phyloP scores from a whole-genome alignment of 2,113 vertebrate species.

The Riparia riparia region DNA sequence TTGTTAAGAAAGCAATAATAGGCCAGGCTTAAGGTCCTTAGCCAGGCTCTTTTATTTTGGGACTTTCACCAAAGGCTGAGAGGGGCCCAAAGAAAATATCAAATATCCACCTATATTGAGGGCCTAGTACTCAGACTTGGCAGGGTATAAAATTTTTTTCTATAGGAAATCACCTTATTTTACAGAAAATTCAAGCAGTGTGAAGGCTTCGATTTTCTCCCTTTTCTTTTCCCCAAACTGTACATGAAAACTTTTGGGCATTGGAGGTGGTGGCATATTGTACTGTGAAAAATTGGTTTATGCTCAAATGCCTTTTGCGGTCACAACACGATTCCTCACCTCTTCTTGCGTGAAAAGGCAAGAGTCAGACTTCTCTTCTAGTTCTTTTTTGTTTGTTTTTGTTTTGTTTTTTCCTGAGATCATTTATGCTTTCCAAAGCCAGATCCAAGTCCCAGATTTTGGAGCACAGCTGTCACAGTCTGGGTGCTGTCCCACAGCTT shows the following conservation, averaged over 20 bases:
- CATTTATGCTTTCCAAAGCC: not conserved
- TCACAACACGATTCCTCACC: not conserved
- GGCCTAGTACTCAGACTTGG: not conserved
- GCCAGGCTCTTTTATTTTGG: not conserved
- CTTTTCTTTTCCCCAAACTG: not conserved
- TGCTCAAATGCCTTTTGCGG: not conserved
- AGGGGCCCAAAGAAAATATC: constrained; percentile 5
- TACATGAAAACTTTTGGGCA: not conserved
- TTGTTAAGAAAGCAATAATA: constrained; percentile 42
- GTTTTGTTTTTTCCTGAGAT: not conserved
- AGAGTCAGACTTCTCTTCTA: not conserved
- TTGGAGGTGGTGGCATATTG: not conserved
- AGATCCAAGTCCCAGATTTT: rapidly evolving
- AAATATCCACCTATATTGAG: constrained; percentile 5
- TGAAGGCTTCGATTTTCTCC: not conserved
- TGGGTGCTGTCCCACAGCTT: rapidly evolving
- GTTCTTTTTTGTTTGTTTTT: not conserved
- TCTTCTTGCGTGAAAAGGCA: not conserved
- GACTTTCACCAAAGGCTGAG: constrained; percentile 23
- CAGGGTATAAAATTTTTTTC: constrained; percentile 29
- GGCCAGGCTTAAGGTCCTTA: constrained; percentile 32
- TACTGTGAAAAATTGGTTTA: constrained; percentile 18
- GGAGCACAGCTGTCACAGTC: not conserved
- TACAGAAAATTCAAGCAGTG: not conserved
- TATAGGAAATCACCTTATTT: constrained; percentile 13